phyloP scores from a whole-genome alignment of 2,797 vertebrate species.

The Botia almorhae region DNA sequence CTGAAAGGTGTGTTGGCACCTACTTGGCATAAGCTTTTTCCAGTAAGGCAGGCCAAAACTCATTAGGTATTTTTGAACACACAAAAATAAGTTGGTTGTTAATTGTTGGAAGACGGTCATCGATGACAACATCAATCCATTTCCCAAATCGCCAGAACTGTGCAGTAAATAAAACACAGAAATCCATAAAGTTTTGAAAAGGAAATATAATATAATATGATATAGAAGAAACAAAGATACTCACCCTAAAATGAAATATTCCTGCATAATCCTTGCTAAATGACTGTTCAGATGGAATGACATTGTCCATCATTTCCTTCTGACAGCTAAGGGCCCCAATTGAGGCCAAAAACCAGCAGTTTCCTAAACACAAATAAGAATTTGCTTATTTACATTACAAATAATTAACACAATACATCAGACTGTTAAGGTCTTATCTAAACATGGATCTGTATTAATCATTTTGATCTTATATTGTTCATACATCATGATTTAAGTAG shows the following conservation, averaged over 20 bases:
- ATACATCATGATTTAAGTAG: too few relatives aligned
- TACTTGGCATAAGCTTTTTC: slow-evolving; percentile 94
- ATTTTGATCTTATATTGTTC: too few relatives aligned
- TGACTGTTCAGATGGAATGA: slow-evolving; percentile 68
- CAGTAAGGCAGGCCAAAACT: slow-evolving; percentile 90
- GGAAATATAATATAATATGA: not conserved
- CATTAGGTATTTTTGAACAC: slow-evolving; percentile 66
- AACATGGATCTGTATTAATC: too few relatives aligned
- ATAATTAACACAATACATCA: too few relatives aligned
- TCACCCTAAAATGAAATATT: slow-evolving; percentile 78
- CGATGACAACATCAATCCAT: slow-evolving; percentile 79
- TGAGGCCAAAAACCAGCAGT: slow-evolving; percentile 80
- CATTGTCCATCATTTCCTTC: slow-evolving; percentile 52
- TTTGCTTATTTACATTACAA: not conserved
- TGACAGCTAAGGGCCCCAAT: slow-evolving; percentile 75
- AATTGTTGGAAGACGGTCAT: slow-evolving; percentile 70
- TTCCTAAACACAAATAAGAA: slow-evolving; percentile 59
- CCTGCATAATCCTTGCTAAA: slow-evolving; percentile 70
- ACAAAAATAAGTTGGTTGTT: slow-evolving; percentile 71
- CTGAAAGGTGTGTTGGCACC: slow-evolving; percentile 45
- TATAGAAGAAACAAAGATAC: not conserved
- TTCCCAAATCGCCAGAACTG: slow-evolving; percentile 78
- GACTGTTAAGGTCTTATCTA: too few relatives aligned
- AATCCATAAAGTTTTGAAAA: not conserved
- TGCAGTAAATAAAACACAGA: slow-evolving; percentile 17